These are phyloP conservation scores for Bombus cullumanus DNA, from an alignment of 1,140 invertebrate species.

Conservation along the genomic window DNA sequence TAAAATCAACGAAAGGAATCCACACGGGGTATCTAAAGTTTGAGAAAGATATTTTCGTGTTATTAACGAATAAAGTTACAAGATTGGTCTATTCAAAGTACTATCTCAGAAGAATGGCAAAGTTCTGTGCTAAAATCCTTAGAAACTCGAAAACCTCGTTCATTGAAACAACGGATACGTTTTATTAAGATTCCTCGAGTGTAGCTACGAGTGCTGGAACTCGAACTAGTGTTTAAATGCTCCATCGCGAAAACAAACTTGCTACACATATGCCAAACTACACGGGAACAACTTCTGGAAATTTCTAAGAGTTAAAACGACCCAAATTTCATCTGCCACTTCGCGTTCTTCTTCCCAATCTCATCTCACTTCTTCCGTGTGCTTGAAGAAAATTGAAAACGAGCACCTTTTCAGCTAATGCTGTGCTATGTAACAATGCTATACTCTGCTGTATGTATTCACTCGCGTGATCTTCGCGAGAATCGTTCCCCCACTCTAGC, in stretches of 20 bases:
- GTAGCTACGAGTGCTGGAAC: neutral
- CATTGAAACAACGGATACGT: neutral
- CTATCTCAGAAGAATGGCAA: neutral
- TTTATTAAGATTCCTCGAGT: neutral
- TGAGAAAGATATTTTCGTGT: no score
- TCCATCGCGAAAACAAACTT: neutral
- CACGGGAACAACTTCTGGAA: neutral
- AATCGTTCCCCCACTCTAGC: neutral
- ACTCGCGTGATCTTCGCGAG: slow-evolving; percentile 18
- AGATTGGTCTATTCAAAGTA: neutral
- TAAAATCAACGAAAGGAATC: neutral
- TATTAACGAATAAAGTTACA: neutral
- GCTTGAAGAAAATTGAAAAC: no score
- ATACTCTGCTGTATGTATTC: neutral
- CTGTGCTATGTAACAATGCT: no score
- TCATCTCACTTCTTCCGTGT: neutral
- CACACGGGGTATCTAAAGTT: no score
- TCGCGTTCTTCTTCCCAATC: neutral
- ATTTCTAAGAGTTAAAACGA: neutral
- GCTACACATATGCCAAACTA: neutral
- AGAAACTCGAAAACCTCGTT: neutral
- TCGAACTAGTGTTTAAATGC: neutral
- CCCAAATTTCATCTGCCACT: neutral
- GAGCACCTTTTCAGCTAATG: no score
- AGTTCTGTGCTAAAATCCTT: neutral